These are phyloP conservation scores for Silurus lanzhouensis DNA, from an alignment of 2,797 vertebrate species.

Conservation along the genomic window DNA sequence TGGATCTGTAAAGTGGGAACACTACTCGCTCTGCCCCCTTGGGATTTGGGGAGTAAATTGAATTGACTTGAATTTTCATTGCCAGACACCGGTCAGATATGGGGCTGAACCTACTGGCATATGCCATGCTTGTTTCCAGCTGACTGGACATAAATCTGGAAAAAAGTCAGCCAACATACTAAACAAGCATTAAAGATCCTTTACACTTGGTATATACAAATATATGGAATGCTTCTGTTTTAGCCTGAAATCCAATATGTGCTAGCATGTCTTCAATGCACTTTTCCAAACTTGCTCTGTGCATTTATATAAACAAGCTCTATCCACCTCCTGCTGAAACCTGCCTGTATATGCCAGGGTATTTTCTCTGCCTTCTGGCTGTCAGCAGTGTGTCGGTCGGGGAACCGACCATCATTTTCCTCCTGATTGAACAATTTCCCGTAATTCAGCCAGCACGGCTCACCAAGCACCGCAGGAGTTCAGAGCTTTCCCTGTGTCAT, in stretches of 20 bases:
- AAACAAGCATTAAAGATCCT: constrained; percentile 2
- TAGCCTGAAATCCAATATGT: constrained; percentile 13
- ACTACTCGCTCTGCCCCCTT: not conserved
- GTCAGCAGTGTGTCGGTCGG: constrained; percentile 55
- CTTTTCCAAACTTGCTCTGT: constrained; percentile 8
- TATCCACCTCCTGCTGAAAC: constrained; percentile 15
- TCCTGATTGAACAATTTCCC: constrained; percentile 61
- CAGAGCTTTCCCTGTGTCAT: constrained; percentile 54
- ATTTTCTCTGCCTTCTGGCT: constrained; percentile 63
- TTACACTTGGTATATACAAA: not conserved
- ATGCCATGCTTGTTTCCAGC: constrained; percentile 15
- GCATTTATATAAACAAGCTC: constrained; percentile 18
- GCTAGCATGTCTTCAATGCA: not conserved
- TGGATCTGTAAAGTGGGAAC: not conserved
- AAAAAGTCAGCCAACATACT: not conserved
- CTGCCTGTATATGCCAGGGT: constrained; percentile 50
- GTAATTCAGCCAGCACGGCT: constrained; percentile 49
- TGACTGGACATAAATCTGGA: not conserved
- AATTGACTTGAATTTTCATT: constrained; percentile 3
- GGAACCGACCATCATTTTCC: constrained; percentile 63
- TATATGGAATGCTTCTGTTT: not conserved
- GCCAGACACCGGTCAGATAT: not conserved
- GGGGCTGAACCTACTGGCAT: constrained; percentile 8
- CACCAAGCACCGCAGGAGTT: constrained; percentile 46
- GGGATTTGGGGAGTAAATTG: not conserved